phyloP scores from a whole-genome alignment of 2,888 invertebrate genomes.

The Petrolisthes manimaculis region DNA sequence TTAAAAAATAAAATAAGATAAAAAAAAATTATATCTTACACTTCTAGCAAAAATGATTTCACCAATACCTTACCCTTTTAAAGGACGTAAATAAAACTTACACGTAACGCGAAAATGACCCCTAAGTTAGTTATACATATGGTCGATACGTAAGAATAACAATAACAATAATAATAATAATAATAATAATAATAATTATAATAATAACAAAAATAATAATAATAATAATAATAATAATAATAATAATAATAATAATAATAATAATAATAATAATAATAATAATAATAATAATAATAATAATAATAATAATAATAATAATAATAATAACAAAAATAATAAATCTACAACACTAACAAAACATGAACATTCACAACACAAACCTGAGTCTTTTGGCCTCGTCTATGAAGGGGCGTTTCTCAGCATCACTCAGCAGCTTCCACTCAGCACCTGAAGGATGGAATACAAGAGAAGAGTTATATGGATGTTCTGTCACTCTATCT shows the following conservation, averaged over 20 bases:
- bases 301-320: slow-evolving; percentile 7
- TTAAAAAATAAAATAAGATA: too few relatives aligned
- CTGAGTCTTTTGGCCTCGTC: slow-evolving; percentile 66
- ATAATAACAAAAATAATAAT: background rate
- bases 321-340: slow-evolving; percentile 13
- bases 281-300: slow-evolving; percentile 26
- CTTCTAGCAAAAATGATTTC: too few relatives aligned
- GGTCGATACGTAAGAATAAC: background rate
- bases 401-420: slow-evolving; percentile 65
- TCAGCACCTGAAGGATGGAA: slow-evolving; percentile 50
- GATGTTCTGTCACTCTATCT: too few relatives aligned
- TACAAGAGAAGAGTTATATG: too few relatives aligned
- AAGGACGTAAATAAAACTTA: too few relatives aligned
- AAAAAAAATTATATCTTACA: too few relatives aligned
- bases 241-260: slow-evolving; percentile 21
- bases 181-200: background rate
- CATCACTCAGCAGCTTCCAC: slow-evolving; percentile 65
- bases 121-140: background rate
- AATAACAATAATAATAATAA: background rate
- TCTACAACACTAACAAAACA: background rate
- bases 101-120: too few relatives aligned
- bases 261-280: slow-evolving; percentile 28
- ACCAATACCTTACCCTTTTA: too few relatives aligned
- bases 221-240: slow-evolving; percentile 21
- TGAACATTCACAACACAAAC: slow-evolving; percentile 44